phyloP scores from a whole-genome alignment of 2,113 vertebrate species.

The Riparia riparia region DNA sequence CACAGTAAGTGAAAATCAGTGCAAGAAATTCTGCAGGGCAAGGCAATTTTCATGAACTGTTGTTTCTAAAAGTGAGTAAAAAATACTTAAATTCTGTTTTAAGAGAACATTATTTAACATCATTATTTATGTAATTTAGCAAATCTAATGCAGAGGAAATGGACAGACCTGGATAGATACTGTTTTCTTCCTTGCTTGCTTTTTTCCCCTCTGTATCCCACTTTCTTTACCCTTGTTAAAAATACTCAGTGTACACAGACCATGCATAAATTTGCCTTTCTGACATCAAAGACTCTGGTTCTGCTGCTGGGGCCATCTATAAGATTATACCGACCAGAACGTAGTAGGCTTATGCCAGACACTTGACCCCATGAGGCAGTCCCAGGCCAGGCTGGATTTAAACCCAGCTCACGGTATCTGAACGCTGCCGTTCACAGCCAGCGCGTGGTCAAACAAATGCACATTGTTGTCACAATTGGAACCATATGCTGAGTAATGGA shows the following conservation, averaged over 20 bases:
- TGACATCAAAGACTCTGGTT: slow-evolving; percentile 51
- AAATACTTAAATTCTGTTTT: neutral
- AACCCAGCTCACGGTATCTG: neutral
- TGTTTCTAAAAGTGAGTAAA: neutral
- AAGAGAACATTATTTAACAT: neutral
- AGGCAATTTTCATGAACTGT: neutral
- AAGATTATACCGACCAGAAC: slow-evolving; percentile 66
- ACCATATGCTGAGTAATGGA: slow-evolving; percentile 76
- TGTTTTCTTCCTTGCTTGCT: neutral
- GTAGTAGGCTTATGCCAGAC: slow-evolving; percentile 52
- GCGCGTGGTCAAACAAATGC: slow-evolving; percentile 60
- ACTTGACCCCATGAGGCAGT: slow-evolving; percentile 67
- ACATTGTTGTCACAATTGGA: slow-evolving; percentile 79
- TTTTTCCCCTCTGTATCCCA: neutral
- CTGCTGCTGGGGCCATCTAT: slow-evolving; percentile 49
- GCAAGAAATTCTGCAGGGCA: neutral
- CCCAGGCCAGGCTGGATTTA: slow-evolving; percentile 48
- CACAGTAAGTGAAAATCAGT: neutral
- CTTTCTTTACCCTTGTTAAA: neutral
- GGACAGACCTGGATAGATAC: neutral
- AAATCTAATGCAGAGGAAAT: neutral
- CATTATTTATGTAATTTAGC: neutral
- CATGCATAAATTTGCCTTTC: neutral
- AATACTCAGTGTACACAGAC: neutral
- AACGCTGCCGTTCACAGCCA: slow-evolving; percentile 1